phyloP scores from a whole-genome alignment of 2,888 invertebrate genomes.

The Dicyrtoma fusca region DNA sequence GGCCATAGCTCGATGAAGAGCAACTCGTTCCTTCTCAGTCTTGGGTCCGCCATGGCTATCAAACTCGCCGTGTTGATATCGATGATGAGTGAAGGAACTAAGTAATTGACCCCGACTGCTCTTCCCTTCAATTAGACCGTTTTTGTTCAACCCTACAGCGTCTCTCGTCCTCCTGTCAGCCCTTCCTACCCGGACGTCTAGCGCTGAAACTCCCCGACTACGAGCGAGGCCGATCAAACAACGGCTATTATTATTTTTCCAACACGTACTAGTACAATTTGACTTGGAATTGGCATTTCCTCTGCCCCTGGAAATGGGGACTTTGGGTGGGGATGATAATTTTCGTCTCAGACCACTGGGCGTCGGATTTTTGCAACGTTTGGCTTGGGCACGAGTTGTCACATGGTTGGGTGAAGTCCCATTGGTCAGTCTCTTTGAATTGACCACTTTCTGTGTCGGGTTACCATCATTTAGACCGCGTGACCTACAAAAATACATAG shows the following conservation, averaged over 20 bases:
- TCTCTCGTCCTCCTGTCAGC: background rate
- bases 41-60: background rate
- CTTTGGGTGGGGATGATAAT: conserved; percentile 33
- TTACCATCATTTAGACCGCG: conserved; percentile 42
- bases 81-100: background rate
- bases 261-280: background rate
- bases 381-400: conserved; percentile 51
- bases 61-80: background rate
- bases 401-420: conserved; percentile 47
- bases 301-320: conserved; percentile 10
- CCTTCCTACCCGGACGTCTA: background rate
- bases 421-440: conserved; percentile 49
- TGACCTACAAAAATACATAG: conserved; percentile 33
- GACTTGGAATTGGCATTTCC: conserved; percentile 10
- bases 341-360: background rate
- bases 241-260: conserved; percentile 4
- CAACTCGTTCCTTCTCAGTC: conserved; percentile 6
- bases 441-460: conserved; percentile 25
- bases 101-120: background rate
- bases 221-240: background rate
- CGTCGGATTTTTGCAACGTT: conserved; percentile 30
- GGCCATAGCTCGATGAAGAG: conserved; percentile 23
- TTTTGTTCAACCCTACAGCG: background rate
- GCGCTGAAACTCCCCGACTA: background rate
- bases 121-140: background rate